phyloP scores from a whole-genome alignment of 1,140 invertebrate genomes.

The Drosophila virilis region DNA sequence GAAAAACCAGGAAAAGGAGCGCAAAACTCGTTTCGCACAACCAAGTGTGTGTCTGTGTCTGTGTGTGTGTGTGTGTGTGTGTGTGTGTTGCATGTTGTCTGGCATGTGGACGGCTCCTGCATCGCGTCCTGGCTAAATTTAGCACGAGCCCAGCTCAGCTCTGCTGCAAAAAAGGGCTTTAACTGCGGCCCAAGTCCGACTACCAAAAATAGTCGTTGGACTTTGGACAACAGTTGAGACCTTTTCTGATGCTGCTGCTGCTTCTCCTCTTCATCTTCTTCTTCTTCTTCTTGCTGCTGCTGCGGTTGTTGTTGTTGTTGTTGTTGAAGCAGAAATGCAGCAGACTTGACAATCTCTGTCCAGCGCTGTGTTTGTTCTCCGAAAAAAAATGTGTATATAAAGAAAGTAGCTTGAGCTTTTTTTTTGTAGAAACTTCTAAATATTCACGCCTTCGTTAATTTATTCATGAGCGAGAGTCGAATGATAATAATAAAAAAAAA shows the following conservation, averaged over 20 bases:
- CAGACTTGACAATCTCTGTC: neutral
- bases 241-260: neutral
- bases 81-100: slow-evolving; percentile 6
- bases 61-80: slow-evolving; percentile 3
- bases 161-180: slow-evolving; percentile 52
- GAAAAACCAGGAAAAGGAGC: slow-evolving; percentile 64
- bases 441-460: slow-evolving; percentile 9
- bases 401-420: slow-evolving; percentile 10
- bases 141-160: slow-evolving; percentile 62
- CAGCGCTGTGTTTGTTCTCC: no score
- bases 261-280: neutral
- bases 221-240: slow-evolving; percentile 47
- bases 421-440: slow-evolving; percentile 4
- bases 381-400: neutral
- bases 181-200: neutral
- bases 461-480: neutral
- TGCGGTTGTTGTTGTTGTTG: no score
- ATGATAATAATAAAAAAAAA: no score
- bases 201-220: slow-evolving; percentile 54
- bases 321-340: neutral
- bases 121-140: slow-evolving; percentile 57
- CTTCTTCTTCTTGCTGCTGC: neutral
- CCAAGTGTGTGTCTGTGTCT: neutral
- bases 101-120: neutral
- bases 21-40: slow-evolving; percentile 30